Conservation (phyloP, 2,888 invertebrate species). For the Hypena proboscidalis region DNA sequence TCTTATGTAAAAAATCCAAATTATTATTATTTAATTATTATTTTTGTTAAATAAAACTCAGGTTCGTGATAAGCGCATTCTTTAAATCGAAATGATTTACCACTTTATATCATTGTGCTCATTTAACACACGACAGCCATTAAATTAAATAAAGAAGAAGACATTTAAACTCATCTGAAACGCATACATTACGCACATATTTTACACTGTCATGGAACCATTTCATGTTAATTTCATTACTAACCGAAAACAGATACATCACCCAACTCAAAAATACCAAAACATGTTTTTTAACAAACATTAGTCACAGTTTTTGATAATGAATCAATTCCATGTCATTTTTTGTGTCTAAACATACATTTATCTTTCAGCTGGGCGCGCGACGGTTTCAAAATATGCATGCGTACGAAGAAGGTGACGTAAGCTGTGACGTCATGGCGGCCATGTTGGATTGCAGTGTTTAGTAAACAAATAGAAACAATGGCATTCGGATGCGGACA, state of each 20-base stretch:
- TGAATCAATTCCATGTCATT: conserved; percentile 45
- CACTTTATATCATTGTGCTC: too few relatives aligned
- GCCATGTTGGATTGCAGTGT: conserved; percentile 62
- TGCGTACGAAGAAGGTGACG: conserved; percentile 59
- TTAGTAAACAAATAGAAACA: conserved; percentile 59
- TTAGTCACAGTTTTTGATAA: conserved; percentile 39
- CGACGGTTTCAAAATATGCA: conserved; percentile 52
- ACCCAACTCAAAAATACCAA: conserved; percentile 5
- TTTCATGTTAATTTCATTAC: neutral
- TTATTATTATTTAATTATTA: too few relatives aligned
- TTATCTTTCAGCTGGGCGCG: conserved; percentile 59
- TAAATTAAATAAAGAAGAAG: too few relatives aligned
- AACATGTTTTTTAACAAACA: conserved; percentile 14
- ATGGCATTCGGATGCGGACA: conserved; percentile 63
- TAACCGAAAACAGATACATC: conserved; percentile 3
- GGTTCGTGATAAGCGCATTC: too few relatives aligned
- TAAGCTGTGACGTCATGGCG: conserved; percentile 57
- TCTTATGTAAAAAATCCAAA: too few relatives aligned
- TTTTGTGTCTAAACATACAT: conserved; percentile 40
- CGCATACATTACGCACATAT: too few relatives aligned
- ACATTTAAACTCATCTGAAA: too few relatives aligned
- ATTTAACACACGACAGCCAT: too few relatives aligned
- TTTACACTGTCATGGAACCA: neutral
- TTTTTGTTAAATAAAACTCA: too few relatives aligned
- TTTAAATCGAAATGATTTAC: too few relatives aligned